These are phyloP conservation scores for Python bivittatus DNA, from an alignment of 2,113 vertebrate species.

Conservation along the genomic window DNA sequence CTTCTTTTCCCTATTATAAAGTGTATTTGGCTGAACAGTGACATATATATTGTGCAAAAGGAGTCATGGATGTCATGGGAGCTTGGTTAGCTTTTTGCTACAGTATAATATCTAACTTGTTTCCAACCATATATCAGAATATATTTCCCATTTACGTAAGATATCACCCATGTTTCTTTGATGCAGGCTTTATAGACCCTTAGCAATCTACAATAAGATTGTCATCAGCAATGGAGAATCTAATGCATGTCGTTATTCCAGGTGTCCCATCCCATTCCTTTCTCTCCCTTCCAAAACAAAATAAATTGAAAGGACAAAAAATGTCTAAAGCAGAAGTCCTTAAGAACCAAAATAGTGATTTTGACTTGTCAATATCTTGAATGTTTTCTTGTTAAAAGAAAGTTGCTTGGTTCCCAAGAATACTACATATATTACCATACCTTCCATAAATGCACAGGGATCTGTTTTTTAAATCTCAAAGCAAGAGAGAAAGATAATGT, in stretches of 20 bases:
- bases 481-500: background rate
- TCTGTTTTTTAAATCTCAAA: background rate
- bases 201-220: background rate
- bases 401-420: background rate
- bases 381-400: background rate
- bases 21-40: conserved; percentile 45
- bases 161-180: conserved; percentile 9
- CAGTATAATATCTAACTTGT: conserved; percentile 3
- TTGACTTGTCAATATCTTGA: background rate
- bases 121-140: background rate
- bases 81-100: conserved; percentile 11
- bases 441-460: background rate
- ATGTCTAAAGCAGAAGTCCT: background rate
- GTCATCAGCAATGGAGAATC: background rate
- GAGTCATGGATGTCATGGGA: background rate
- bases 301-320: background rate
- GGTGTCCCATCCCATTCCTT: background rate
- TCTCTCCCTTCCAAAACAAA: background rate
- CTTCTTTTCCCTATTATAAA: conserved; percentile 51
- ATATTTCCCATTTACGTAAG: conserved; percentile 10
- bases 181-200: background rate
- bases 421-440: background rate
- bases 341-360: background rate
- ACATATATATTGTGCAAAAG: conserved; percentile 46
- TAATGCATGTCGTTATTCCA: background rate